phyloP scores from a whole-genome alignment of 2,888 invertebrate species.

The Platycnemis pennipes region DNA sequence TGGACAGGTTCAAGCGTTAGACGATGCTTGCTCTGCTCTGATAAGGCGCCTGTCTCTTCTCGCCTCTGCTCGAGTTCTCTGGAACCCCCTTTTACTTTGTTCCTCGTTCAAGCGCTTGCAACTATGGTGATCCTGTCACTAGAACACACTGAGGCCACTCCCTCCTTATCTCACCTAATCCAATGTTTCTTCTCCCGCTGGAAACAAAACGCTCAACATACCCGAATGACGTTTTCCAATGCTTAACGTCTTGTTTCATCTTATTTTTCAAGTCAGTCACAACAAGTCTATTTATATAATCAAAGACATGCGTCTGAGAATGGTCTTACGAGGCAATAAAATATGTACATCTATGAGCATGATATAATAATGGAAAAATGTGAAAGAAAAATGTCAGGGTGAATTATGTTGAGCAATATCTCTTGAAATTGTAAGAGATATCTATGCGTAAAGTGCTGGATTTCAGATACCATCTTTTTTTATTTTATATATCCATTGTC shows the following conservation, averaged over 20 bases:
- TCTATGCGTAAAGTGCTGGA: no score
- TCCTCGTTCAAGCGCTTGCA: not conserved
- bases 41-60: not conserved
- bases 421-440: no score
- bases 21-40: not conserved
- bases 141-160: not conserved
- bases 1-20: not conserved
- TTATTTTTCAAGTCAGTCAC: not conserved
- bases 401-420: no score
- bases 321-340: no score
- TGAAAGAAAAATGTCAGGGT: no score
- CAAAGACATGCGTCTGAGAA: no score
- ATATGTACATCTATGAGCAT: no score
- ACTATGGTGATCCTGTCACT: not conserved
- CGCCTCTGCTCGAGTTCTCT: not conserved
- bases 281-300: not conserved
- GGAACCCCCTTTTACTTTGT: not conserved
- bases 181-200: not conserved
- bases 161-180: not conserved
- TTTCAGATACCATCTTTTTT: no score
- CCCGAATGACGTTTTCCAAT: not conserved
- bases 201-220: not conserved
- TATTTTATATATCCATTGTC: no score
- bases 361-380: no score
- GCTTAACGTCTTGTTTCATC: not conserved